These are phyloP conservation scores for Esox niger DNA, from an alignment of 2,113 vertebrate genomes.

Conservation along the genomic window DNA sequence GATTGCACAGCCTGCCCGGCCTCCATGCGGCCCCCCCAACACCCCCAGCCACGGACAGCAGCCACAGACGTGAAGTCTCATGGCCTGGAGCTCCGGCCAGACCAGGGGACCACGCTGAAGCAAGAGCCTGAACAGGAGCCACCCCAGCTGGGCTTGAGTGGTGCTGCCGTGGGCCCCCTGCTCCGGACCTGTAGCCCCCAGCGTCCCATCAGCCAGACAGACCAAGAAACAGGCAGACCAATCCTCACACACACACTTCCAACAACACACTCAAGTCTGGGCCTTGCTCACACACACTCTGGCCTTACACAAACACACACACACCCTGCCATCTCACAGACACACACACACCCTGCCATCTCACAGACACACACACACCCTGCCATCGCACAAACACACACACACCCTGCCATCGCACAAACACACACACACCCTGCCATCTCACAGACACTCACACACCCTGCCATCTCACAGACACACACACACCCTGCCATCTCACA, in stretches of 20 bases:
- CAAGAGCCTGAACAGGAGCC: slow-evolving; percentile 36
- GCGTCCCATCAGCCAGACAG: not conserved
- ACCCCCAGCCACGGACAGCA: slow-evolving; percentile 54
- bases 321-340: not conserved
- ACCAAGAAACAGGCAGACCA: slow-evolving; percentile 4
- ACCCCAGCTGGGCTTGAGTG: slow-evolving; percentile 10
- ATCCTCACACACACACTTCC: slow-evolving; percentile 21
- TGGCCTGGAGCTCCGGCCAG: slow-evolving; percentile 55
- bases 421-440: too few relatives aligned
- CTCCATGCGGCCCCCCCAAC: slow-evolving; percentile 55
- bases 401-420: too few relatives aligned
- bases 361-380: too few relatives aligned
- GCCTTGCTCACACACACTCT: not conserved
- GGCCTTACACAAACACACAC: not conserved
- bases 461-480: too few relatives aligned
- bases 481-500: too few relatives aligned
- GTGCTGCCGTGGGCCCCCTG: slow-evolving; percentile 31
- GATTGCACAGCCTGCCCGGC: slow-evolving; percentile 73
- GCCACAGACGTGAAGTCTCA: slow-evolving; percentile 79
- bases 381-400: too few relatives aligned
- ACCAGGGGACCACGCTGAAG: slow-evolving; percentile 36
- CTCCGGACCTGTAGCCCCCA: slow-evolving; percentile 38
- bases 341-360: too few relatives aligned
- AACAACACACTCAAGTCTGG: not conserved
- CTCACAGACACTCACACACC: too few relatives aligned